Base-by-base conservation (phyloP, 2,888 invertebrate genomes). In the Thereva unica region DNA sequence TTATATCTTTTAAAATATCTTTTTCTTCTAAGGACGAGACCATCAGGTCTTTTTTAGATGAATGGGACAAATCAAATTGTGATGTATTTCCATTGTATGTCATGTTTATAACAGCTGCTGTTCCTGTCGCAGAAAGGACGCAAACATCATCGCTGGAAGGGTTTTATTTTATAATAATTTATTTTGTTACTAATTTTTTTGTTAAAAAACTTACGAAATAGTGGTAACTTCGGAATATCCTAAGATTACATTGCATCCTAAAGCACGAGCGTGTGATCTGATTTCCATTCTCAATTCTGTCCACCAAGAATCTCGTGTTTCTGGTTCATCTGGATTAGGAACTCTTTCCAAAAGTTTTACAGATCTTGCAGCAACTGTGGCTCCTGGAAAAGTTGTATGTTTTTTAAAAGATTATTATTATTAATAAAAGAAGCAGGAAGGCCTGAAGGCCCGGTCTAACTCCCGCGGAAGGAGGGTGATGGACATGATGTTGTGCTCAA, bases 291-390 rank as follows among this genome's bases (percentile, higher is more conserved):
- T 83, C 35, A 98, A 84, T 82, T 98, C 97, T 0, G 92, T 93
- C 97, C 98, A 98, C 96, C 97, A 97, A 1, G 91, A 90, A 75
- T 97, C 96, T 49, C 97, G 85, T 3, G 92, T 90, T 76, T 95
- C 95, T 10, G 93, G 92, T 78, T 96, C 96, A 74, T 95, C 93
- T 59, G 90, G 85, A 80, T 91, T 92, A 52, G 89, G 87, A 67
- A 92, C 90, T 71, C 91, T 84, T 77, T 92, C 92, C 52, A 95
- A 80, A 38, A 94, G 81, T 80, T 95, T 95, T 61, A 87, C 95
- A 64, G 87, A 95, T 78, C 92, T 84, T 0, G 93, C 90, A 70
- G 91, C 90, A 41, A 95, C 93, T 4, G 91, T 87, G 10, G 92
- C 96, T 68, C 91, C 88, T 88, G 71, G 38, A 67, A 41, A 10